These are phyloP conservation scores for Ondatra zibethicus DNA, from an alignment of 2,113 vertebrate species.

Conservation along the genomic window DNA sequence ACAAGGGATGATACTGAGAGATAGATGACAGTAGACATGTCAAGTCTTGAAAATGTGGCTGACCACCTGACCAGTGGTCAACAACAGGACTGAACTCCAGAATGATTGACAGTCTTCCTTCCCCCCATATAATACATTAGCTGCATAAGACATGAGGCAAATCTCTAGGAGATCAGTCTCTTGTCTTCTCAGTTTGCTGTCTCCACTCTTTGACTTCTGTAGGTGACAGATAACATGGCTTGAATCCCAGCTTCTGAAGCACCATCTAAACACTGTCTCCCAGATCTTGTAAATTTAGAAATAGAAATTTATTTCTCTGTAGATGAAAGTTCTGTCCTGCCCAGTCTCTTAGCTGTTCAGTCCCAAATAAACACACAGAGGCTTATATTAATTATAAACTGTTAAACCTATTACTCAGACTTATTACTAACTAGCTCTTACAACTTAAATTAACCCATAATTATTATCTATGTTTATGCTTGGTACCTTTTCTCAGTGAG, in stretches of 20 bases:
- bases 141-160: background rate
- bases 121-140: too few species aligned
- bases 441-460: too few species aligned
- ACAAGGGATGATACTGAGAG: background rate
- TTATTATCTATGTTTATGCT: too few species aligned
- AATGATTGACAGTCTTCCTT: background rate
- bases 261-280: background rate
- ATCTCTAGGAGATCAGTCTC: too few species aligned
- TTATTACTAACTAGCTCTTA: too few species aligned
- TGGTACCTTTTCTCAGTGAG: too few species aligned
- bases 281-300: constrained; percentile 3
- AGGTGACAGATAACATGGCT: background rate
- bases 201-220: background rate
- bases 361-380: too few species aligned
- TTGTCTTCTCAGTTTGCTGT: background rate
- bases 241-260: background rate
- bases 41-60: background rate
- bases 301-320: background rate
- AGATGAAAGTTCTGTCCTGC: too few species aligned
- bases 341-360: too few species aligned
- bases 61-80: background rate
- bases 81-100: background rate
- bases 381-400: too few species aligned
- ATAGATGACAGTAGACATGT: background rate
- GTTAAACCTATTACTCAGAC: too few species aligned